These are phyloP conservation scores for Ploceus nigricollis DNA, from an alignment of 2,113 vertebrate genomes.

Conservation along the genomic window DNA sequence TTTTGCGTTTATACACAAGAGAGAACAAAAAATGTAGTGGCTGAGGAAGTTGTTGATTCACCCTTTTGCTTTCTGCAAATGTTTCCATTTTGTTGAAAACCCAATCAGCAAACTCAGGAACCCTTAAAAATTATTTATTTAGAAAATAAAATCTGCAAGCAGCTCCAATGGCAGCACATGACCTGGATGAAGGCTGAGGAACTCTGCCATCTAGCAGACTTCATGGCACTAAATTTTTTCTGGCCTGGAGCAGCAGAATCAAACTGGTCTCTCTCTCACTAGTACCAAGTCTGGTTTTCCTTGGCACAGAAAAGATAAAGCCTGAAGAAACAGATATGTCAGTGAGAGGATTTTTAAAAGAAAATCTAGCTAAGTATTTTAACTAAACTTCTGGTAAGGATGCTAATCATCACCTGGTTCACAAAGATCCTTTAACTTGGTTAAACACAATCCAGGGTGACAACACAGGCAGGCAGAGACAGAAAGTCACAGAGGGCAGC, in stretches of 20 bases:
- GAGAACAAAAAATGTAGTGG: not conserved
- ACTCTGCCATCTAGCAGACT: not conserved
- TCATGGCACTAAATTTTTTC: not conserved
- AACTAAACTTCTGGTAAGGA: not conserved
- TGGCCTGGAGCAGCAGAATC: not conserved
- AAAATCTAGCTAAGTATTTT: not conserved
- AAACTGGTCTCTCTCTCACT: rapidly evolving
- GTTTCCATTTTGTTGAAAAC: not conserved
- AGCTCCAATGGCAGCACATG: not conserved
- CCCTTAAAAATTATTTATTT: not conserved
- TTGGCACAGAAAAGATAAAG: not conserved
- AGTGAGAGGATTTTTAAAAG: not conserved
- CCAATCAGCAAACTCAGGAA: not conserved
- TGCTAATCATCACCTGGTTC: not conserved
- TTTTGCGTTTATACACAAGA: not conserved
- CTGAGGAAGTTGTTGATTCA: not conserved
- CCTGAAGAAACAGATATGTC: not conserved
- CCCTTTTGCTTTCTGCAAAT: not conserved
- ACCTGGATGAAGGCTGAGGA: not conserved
- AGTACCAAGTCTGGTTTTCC: not conserved
- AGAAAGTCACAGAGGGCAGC: not conserved
- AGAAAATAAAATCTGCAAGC: not conserved
- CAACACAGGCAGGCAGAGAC: not conserved
- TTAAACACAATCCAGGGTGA: not conserved
- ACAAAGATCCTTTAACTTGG: not conserved